phyloP scores from a whole-genome alignment of 2,113 vertebrate genomes.

The Tautogolabrus adspersus region DNA sequence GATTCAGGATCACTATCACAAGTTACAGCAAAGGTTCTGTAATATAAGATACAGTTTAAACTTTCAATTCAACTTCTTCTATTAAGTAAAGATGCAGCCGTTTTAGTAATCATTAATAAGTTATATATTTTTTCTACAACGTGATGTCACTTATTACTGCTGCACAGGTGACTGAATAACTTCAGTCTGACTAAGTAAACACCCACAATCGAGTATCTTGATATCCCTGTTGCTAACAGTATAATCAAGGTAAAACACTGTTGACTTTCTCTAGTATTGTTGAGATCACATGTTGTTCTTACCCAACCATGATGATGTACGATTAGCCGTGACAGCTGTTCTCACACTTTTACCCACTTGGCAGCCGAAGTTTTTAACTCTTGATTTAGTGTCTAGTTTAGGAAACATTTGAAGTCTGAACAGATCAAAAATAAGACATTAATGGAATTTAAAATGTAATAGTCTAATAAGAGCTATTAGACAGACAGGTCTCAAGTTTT shows the following conservation, averaged over 20 bases:
- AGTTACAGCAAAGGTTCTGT: no score
- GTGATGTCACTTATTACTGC: no score
- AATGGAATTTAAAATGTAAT: not conserved
- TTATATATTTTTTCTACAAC: not conserved
- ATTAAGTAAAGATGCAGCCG: not conserved
- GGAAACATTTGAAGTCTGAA: not conserved
- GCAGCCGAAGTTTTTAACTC: slow-evolving; percentile 21
- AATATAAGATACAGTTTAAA: no score
- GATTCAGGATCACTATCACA: no score
- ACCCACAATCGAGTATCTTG: not conserved
- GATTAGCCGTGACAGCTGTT: slow-evolving; percentile 32
- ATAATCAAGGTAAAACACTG: slow-evolving; percentile 1
- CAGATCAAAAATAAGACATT: not conserved
- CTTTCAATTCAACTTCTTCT: no score
- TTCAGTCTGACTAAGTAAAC: not conserved
- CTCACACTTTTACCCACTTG: slow-evolving; percentile 54
- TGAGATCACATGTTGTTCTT: slow-evolving; percentile 50
- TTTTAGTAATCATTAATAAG: not conserved
- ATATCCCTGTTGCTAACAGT: not conserved
- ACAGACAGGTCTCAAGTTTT: no score
- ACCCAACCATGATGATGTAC: slow-evolving; percentile 15
- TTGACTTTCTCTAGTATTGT: slow-evolving; percentile 24
- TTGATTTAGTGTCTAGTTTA: not conserved
- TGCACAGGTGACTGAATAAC: not conserved
- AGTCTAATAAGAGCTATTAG: not conserved